Percentiles rank a stretch among this genome's conserved stretches.
Evolutionary conservation across 2,888 invertebrate species (phyloP).

Genomic region (Micoletzkya japonica): DNA sequence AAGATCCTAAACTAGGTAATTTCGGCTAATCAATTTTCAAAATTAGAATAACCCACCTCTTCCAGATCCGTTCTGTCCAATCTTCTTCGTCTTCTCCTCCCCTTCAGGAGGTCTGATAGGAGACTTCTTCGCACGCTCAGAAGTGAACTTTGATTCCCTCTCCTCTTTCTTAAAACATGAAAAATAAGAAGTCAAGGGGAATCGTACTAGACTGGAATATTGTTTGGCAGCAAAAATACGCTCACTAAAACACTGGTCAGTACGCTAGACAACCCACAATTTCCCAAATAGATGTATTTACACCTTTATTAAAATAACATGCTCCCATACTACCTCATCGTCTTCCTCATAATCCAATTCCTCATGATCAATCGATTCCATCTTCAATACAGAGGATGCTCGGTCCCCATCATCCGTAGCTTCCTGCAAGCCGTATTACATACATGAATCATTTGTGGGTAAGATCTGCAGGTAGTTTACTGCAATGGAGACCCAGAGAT

Average conservation of each 20-base stretch:
- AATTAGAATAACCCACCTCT: background rate
- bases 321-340: conserved; percentile 32
- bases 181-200: background rate
- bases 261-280: no score
- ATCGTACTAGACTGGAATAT: background rate
- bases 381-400: background rate
- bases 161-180: conserved; percentile 19
- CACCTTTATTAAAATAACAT: background rate
- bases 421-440: no score
- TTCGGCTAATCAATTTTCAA: background rate
- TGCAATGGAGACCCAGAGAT: no score
- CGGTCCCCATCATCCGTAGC: background rate
- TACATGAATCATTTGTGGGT: no score
- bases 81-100: background rate
- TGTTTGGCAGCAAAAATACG: no score
- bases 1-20: background rate
- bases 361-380: conserved; percentile 35
- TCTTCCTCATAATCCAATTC: conserved; percentile 48
- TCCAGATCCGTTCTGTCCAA: background rate
- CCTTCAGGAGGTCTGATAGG: conserved; percentile 18
- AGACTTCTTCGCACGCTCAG: conserved; percentile 18
- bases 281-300: no score
- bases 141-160: conserved; percentile 24
- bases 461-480: no score
- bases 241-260: no score